phyloP scores from a whole-genome alignment of 2,797 vertebrate species.

The Syngnathus acus region DNA sequence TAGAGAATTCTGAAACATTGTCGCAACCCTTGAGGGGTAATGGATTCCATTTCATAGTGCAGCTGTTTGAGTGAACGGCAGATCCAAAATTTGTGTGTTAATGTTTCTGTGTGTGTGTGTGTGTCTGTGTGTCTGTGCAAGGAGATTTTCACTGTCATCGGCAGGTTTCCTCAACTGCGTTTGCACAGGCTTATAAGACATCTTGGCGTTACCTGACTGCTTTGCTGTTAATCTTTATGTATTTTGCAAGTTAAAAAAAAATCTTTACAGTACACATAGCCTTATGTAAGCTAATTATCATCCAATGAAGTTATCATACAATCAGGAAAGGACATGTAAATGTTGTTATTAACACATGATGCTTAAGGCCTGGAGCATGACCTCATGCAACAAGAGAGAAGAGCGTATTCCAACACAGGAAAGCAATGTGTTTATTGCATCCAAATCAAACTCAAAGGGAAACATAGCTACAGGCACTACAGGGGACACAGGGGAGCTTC shows the following conservation, averaged over 20 bases:
- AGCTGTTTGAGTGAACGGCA: slow-evolving; percentile 44
- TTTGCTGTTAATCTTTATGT: neutral
- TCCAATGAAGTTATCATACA: too few relatives aligned
- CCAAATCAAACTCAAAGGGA: neutral
- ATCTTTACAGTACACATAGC: too few relatives aligned
- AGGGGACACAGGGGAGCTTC: neutral
- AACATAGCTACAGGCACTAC: neutral
- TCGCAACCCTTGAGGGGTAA: slow-evolving; percentile 36
- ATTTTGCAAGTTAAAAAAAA: too few relatives aligned
- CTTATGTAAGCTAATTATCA: too few relatives aligned
- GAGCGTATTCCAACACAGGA: neutral
- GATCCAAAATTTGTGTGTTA: slow-evolving; percentile 31
- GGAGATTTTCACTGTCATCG: slow-evolving; percentile 10
- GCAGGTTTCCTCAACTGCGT: neutral
- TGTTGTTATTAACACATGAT: neutral
- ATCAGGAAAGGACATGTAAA: too few relatives aligned
- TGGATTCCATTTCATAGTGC: slow-evolving; percentile 46
- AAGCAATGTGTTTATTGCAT: neutral
- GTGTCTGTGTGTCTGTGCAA: neutral
- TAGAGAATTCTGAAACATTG: slow-evolving; percentile 31
- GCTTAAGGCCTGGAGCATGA: neutral
- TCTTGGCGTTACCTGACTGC: neutral
- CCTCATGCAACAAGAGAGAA: neutral
- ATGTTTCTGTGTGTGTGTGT: neutral
- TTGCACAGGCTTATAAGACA: neutral